A percentile compares a stretch with the other conserved stretches of the same genome.
phyloP scores from a whole-genome alignment of 2,113 vertebrate species.

The Zeus faber region DNA sequence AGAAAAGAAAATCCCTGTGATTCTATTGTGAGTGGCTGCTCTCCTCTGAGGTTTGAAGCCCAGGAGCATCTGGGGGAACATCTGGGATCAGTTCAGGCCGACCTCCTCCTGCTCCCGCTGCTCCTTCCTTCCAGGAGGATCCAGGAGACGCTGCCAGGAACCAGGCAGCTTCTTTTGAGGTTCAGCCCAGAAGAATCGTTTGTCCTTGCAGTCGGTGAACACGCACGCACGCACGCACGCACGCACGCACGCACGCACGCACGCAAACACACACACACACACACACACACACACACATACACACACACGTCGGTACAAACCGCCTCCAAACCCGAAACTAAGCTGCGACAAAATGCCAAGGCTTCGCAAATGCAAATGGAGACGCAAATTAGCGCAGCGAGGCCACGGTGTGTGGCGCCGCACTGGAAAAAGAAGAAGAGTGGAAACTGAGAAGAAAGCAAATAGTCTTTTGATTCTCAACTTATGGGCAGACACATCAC shows the following conservation, averaged over 20 bases:
- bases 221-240: not conserved
- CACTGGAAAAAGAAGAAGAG: not conserved
- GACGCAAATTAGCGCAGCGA: conserved; percentile 4
- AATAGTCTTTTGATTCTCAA: too few species aligned
- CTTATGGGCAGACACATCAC: too few species aligned
- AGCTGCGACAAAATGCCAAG: conserved; percentile 4
- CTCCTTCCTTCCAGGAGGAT: conserved; percentile 5
- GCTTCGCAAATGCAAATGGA: conserved; percentile 8
- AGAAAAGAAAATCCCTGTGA: too few species aligned
- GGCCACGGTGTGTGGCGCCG: not conserved
- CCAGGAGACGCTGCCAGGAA: conserved; percentile 4
- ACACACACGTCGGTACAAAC: not conserved
- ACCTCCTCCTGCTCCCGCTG: conserved; percentile 1
- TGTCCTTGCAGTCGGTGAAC: conserved; percentile 14
- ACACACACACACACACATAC: not conserved
- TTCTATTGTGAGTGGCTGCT: too few species aligned
- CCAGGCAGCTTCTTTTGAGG: conserved; percentile 19
- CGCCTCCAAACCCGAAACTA: not conserved
- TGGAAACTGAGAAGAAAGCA: too few species aligned
- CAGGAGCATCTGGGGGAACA: conserved; percentile 6
- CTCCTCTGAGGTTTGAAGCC: too few species aligned
- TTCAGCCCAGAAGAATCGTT: conserved; percentile 18
- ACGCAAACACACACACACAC: not conserved
- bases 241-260: not conserved
- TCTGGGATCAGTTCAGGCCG: conserved; percentile 16